phyloP scores from a whole-genome alignment of 2,797 vertebrate genomes.

The Manis pentadactyla region DNA sequence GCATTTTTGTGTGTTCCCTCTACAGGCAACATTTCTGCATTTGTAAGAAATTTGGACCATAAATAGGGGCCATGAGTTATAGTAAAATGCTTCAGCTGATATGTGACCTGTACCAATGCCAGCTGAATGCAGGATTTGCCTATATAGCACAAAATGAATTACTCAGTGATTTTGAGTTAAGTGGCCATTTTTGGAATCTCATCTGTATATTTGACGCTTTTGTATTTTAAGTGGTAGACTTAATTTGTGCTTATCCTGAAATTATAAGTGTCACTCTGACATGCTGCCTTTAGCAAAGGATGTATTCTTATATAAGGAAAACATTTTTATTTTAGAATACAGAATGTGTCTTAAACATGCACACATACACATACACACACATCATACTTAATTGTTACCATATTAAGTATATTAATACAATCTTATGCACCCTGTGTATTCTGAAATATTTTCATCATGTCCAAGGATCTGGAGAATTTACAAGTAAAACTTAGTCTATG shows the following conservation, averaged over 20 bases:
- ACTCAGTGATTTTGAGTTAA: slow-evolving; percentile 58
- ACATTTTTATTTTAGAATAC: slow-evolving; percentile 21
- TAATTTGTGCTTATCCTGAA: slow-evolving; percentile 65
- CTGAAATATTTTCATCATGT: slow-evolving; percentile 18
- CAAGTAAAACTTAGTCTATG: not conserved
- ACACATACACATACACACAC: not conserved
- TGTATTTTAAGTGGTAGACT: slow-evolving; percentile 37
- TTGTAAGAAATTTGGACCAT: slow-evolving; percentile 62
- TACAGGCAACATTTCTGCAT: not conserved
- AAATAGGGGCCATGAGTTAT: slow-evolving; percentile 46
- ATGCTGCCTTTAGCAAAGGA: slow-evolving; percentile 36
- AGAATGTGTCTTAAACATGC: not conserved
- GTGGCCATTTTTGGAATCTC: slow-evolving; percentile 59
- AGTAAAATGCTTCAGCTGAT: slow-evolving; percentile 32
- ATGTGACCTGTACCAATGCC: slow-evolving; percentile 22
- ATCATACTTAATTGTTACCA: not conserved
- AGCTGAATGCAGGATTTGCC: slow-evolving; percentile 26
- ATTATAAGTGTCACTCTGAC: slow-evolving; percentile 55
- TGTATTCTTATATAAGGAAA: slow-evolving; percentile 2
- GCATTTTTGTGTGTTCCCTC: not conserved
- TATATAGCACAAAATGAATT: slow-evolving; percentile 58
- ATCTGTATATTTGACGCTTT: slow-evolving; percentile 54
- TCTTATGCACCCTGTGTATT: not conserved
- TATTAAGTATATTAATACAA: not conserved
- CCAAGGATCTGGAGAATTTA: slow-evolving; percentile 29